Base-by-base conservation (phyloP, 64 coral and sea anemone species). In the Catalaphyllia jardinei region DNA sequence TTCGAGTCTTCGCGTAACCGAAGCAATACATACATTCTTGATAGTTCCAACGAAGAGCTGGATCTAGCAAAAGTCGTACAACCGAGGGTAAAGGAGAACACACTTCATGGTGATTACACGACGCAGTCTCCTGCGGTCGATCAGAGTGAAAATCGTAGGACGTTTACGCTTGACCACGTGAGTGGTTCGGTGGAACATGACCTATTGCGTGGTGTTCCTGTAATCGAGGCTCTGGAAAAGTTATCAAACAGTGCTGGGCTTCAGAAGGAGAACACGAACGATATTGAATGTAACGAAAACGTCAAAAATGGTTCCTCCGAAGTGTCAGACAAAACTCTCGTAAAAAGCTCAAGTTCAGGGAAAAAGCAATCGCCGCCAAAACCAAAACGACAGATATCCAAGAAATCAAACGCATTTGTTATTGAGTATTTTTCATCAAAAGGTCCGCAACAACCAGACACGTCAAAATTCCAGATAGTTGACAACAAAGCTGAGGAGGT, bases 81-180 rank as follows among this genome's bases (percentile, higher is more conserved):
- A 14, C 22, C 86, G 0, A 28, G 20, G 18, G 2, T 38, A 28
- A 61, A 60, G 16, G 71, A 52, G 4, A 57, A 35, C 10, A 16
- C n/a, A 24, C 8, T 75, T 55, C 20, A 51, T 35, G 4, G 10
- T 6, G n/a, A 52, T 73, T 18, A 59, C 55, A 46, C 24, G 49
- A 59, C 72, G 52, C 2, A 17, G 25, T 27, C 38, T 86, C 17
- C 16, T 3, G 49, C 29, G 22, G 64, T 10, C 18, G 49, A 28
- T 25, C 49, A 91, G 42, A 18, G 39, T 18, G 61, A 74, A 0
- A 88, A 82, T 42, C 94, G 94, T 9, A 78, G 86, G 46, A 95
- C 94, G 20, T 95, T 92, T 59, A 88, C 78, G 50, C 86, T 93
- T 16, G 94, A 92, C 29, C 74, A 87, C 29, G 67, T 92, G 29